phyloP scores from a whole-genome alignment of 2,797 vertebrate genomes.

The Typhlichthys subterraneus region DNA sequence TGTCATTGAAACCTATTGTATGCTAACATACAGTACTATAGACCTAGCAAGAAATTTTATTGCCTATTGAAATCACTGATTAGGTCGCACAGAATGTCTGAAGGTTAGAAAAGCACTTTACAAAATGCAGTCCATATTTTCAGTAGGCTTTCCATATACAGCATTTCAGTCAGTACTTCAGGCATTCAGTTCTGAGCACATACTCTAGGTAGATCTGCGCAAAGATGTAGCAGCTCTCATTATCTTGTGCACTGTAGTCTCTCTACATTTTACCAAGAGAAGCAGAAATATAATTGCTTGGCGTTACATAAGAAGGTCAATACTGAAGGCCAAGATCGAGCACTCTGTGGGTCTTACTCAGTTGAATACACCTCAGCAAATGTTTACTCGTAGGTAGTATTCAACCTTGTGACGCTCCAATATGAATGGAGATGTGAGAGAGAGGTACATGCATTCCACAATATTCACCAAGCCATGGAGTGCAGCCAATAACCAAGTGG shows the following conservation, averaged over 20 bases:
- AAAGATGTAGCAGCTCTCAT: constrained; percentile 23
- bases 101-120: too few relatives aligned
- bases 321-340: constrained; percentile 47
- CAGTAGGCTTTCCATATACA: constrained; percentile 19
- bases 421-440: constrained; percentile 19
- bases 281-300: constrained; percentile 27
- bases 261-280: constrained; percentile 24
- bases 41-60: too few relatives aligned
- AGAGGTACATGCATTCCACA: constrained; percentile 4
- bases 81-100: too few relatives aligned
- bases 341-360: background rate
- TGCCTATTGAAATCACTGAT: too few relatives aligned
- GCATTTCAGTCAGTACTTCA: constrained; percentile 15
- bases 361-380: constrained; percentile 15
- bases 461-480: too few relatives aligned
- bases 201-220: constrained; percentile 23
- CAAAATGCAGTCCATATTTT: background rate
- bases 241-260: constrained; percentile 12
- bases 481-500: too few relatives aligned
- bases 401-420: constrained; percentile 28
- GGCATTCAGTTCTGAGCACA: constrained; percentile 10
- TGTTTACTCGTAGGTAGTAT: constrained; percentile 30
- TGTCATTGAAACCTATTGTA: too few relatives aligned
- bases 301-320: constrained; percentile 40
- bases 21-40: too few relatives aligned